Percentiles rank a stretch among this genome's conserved stretches.
phyloP scores from a whole-genome alignment of 37 sponge, comb jelly and placozoan species.

The Cliona cf. orientalis region DNA sequence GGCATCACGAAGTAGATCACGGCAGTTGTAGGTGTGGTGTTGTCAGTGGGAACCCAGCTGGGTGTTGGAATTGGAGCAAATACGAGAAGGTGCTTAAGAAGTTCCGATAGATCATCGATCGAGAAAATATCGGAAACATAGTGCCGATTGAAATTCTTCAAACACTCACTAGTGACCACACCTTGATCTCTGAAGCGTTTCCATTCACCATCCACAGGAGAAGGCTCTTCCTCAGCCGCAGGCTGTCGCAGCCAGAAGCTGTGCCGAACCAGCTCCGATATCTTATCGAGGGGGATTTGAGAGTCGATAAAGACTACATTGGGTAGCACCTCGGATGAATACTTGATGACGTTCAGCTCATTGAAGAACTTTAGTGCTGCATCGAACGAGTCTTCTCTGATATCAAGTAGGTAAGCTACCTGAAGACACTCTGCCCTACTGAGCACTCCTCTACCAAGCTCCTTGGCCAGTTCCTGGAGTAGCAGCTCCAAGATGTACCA shows the following conservation, averaged over 20 bases:
- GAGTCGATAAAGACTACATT: no score
- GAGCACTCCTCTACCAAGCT: slow-evolving; percentile 1
- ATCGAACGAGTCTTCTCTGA: neutral
- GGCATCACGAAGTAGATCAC: no score
- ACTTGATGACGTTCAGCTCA: no score
- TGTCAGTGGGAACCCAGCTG: no score
- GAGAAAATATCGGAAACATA: neutral
- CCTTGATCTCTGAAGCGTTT: slow-evolving; percentile 9
- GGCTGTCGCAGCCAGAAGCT: neutral
- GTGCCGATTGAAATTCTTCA: neutral
- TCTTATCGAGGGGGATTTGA: slow-evolving; percentile 10
- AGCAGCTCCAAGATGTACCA: no score
- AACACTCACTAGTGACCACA: neutral
- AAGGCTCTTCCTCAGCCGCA: neutral
- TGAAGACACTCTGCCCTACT: slow-evolving; percentile 6
- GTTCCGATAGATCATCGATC: neutral
- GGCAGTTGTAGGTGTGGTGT: no score
- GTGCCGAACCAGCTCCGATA: slow-evolving; percentile 10
- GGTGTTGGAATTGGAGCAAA: neutral
- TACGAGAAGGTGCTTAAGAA: neutral
- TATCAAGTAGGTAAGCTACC: neutral
- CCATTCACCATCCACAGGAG: neutral
- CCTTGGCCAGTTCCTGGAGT: neutral
- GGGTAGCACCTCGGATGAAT: no score
- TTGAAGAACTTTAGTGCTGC: no score